Percentiles rank a stretch among this genome's conserved stretches.
phyloP scores from a whole-genome alignment of 1,140 invertebrate genomes.

The Oryctes rhinoceros region DNA sequence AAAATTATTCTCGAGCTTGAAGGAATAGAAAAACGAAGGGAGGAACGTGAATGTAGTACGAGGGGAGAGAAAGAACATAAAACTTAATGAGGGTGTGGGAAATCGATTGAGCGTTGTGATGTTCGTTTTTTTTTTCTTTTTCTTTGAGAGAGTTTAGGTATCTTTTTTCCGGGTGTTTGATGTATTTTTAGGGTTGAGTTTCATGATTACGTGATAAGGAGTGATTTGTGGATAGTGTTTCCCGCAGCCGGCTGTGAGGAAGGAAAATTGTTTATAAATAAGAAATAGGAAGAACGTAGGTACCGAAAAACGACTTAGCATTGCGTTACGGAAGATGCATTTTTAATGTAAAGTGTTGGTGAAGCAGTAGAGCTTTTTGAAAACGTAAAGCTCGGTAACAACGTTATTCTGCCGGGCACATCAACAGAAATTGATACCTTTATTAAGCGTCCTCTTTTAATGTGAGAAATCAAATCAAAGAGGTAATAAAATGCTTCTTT shows the following conservation, averaged over 20 bases:
- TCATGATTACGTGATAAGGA: constrained; percentile 31
- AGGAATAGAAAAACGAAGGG: not conserved
- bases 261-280: constrained; percentile 14
- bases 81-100: constrained; percentile 27
- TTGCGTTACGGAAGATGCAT: no score
- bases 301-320: no score
- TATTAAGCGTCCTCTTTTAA: no score
- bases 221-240: constrained; percentile 11
- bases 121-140: not conserved
- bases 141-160: not conserved
- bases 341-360: no score
- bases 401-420: no score
- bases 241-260: not conserved
- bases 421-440: no score
- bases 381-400: no score
- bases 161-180: not conserved
- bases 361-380: no score
- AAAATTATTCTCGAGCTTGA: constrained; percentile 26
- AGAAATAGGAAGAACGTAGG: not conserved
- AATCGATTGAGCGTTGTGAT: constrained; percentile 26
- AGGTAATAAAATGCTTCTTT: no score
- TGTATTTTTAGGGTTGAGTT: constrained; percentile 26
- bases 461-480: no score
- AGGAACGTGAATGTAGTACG: not conserved
- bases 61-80: not conserved